Conservation (phyloP, 2,797 vertebrate species). For the Amphiprion clarkii region DNA sequence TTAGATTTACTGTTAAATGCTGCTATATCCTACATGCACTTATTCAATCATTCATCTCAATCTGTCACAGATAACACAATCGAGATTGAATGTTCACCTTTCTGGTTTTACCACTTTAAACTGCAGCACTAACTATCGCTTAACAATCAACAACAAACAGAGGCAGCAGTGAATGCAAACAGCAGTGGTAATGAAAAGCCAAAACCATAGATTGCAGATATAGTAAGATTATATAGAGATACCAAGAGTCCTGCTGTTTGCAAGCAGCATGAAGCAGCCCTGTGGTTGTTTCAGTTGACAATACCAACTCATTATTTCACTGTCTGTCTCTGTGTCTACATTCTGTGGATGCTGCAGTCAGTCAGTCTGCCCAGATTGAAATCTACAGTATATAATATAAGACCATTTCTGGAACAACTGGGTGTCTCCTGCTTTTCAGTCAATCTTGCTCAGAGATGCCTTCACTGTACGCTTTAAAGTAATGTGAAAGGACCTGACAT, state of each 20-base stretch:
- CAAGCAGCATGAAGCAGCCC: conserved; percentile 47
- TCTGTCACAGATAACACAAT: not conserved
- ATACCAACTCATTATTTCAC: conserved; percentile 61
- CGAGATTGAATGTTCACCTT: not conserved
- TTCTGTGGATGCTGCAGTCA: conserved; percentile 42
- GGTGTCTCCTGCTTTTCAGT: conserved; percentile 34
- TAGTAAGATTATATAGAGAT: conserved; percentile 31
- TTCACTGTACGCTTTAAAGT: conserved; percentile 29
- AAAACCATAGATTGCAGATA: conserved; percentile 34
- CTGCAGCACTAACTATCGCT: conserved; percentile 15
- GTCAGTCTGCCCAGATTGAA: conserved; percentile 39
- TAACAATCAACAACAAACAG: conserved; percentile 21
- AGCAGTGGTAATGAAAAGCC: conserved; percentile 21
- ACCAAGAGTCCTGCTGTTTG: conserved; percentile 48
- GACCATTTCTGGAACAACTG: conserved; percentile 35
- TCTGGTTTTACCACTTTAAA: not conserved
- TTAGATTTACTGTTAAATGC: not conserved
- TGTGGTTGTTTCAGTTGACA: conserved; percentile 62
- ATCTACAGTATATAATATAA: conserved; percentile 28
- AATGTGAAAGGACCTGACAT: conserved; percentile 15
- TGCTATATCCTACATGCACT: not conserved
- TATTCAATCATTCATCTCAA: not conserved
- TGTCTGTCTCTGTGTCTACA: conserved; percentile 35
- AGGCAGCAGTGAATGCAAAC: conserved; percentile 24
- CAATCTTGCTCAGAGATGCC: conserved; percentile 27